Evolutionary conservation across 2,888 invertebrate species (phyloP).

Genomic region (Dascillus cervinus): DNA sequence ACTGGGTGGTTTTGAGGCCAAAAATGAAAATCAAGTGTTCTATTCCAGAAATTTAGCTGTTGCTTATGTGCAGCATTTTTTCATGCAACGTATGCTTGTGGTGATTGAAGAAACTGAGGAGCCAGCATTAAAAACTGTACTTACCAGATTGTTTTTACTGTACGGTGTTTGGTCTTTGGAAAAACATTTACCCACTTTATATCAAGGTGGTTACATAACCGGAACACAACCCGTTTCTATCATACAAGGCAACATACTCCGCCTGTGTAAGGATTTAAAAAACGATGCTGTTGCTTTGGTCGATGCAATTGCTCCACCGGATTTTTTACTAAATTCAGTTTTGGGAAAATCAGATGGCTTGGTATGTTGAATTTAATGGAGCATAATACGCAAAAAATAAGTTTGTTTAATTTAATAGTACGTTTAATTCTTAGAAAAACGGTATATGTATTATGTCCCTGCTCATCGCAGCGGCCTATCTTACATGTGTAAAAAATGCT

Average conservation of each 20-base stretch:
- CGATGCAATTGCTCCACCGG: constrained; percentile 81
- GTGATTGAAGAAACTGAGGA: constrained; percentile 43
- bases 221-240: constrained; percentile 49
- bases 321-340: constrained; percentile 77
- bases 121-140: constrained; percentile 44
- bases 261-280: constrained; percentile 54
- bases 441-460: too few relatives aligned
- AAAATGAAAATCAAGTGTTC: constrained; percentile 82
- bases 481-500: too few relatives aligned
- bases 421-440: too few relatives aligned
- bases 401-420: too few relatives aligned
- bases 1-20: constrained; percentile 59
- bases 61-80: constrained; percentile 62
- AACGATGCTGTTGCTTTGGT: constrained; percentile 69
- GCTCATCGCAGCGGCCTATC: too few relatives aligned
- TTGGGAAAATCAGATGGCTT: constrained; percentile 82
- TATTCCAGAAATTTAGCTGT: constrained; percentile 70
- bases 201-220: constrained; percentile 54
- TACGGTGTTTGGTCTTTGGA: constrained; percentile 66
- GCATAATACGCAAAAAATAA: too few relatives aligned
- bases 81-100: constrained; percentile 47
- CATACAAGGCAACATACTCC: constrained; percentile 61
- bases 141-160: constrained; percentile 53
- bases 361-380: too few relatives aligned
- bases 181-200: too few relatives aligned